Conservation (phyloP, 2,888 invertebrate genomes). For the Xylocampa areola region DNA sequence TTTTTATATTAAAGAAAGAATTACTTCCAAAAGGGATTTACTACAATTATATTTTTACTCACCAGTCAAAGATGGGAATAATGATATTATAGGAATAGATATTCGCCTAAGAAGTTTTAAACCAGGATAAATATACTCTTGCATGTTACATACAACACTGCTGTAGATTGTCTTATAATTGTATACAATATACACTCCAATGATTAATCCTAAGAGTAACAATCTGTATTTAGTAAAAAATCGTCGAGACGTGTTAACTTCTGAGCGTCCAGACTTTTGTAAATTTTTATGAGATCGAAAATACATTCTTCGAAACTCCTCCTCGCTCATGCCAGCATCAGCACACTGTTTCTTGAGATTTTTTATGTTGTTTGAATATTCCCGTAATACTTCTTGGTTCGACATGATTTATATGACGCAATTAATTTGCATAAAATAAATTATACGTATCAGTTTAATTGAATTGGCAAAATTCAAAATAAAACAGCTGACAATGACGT, state of each 20-base stretch:
- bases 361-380: conserved; percentile 89
- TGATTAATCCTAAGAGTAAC: conserved; percentile 60
- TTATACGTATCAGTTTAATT: no score
- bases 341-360: conserved; percentile 90
- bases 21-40: not conserved
- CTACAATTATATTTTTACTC: conserved; percentile 56
- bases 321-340: conserved; percentile 90
- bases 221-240: conserved; percentile 31
- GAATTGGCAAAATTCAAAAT: no score
- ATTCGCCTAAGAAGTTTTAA: conserved; percentile 92
- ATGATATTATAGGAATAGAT: conserved; percentile 93
- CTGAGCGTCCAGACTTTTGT: conserved; percentile 58
- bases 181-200: conserved; percentile 72
- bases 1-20: no score
- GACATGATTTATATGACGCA: conserved; percentile 56
- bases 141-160: conserved; percentile 92
- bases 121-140: conserved; percentile 95
- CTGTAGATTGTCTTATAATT: conserved; percentile 92
- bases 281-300: conserved; percentile 81
- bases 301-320: conserved; percentile 91
- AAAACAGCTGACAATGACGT: not conserved
- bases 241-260: conserved; percentile 14
- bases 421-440: not conserved
- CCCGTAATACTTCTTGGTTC: conserved; percentile 65
- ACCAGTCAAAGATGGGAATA: conserved; percentile 94